phyloP scores from a whole-genome alignment of 1,140 invertebrate species.

The Drosophila watanabei region DNA sequence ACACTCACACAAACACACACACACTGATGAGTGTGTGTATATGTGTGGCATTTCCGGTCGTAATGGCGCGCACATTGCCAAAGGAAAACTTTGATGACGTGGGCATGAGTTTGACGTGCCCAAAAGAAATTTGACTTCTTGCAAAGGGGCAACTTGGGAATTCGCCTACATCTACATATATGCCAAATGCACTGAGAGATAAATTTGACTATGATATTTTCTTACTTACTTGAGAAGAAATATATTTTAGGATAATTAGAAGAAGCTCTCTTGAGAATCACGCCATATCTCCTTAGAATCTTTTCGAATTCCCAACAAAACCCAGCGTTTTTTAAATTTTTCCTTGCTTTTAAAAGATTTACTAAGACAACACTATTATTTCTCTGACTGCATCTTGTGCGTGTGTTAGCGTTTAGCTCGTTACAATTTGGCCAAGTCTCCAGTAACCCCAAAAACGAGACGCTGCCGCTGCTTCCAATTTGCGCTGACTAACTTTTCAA shows the following conservation, averaged over 20 bases:
- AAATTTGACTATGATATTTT: too few species aligned
- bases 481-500: constrained; percentile 69
- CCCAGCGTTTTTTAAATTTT: too few species aligned
- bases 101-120: constrained; percentile 59
- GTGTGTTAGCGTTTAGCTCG: constrained; percentile 50
- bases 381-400: neutral
- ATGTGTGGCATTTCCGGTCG: constrained; percentile 59
- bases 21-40: constrained; percentile 5
- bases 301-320: too few species aligned
- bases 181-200: neutral
- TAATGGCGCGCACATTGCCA: constrained; percentile 55
- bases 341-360: neutral
- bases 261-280: neutral
- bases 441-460: constrained; percentile 4
- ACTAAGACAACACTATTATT: neutral
- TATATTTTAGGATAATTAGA: neutral
- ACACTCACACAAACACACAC: constrained; percentile 2
- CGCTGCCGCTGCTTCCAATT: constrained; percentile 49
- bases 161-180: constrained; percentile 9
- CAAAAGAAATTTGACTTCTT: constrained; percentile 73
- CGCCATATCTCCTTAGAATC: neutral
- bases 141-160: constrained; percentile 52
- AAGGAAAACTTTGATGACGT: constrained; percentile 61
- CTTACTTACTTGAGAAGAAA: neutral
- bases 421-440: constrained; percentile 70